A percentile compares a stretch with the other conserved stretches of the same genome.
Evolutionary conservation across 2,113 vertebrate species (phyloP).

Genomic region (Todiramphus chloris): DNA sequence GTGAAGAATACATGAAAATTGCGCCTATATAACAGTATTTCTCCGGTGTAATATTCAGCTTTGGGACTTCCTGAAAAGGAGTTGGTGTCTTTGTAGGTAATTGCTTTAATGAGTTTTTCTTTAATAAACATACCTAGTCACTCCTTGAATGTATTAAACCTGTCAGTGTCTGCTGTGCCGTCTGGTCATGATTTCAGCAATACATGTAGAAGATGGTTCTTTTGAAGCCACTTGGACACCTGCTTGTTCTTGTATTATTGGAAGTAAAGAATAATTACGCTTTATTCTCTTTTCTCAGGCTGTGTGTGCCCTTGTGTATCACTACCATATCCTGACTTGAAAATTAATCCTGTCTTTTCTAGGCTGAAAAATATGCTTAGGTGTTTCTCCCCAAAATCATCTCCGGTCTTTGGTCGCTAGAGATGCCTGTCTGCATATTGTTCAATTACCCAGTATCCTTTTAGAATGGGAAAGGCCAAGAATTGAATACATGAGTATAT

Average conservation of each 20-base stretch:
- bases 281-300: background rate
- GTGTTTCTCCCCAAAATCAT: background rate
- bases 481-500: background rate
- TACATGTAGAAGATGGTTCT: background rate
- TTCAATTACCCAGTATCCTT: background rate
- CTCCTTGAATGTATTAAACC: background rate
- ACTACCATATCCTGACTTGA: background rate
- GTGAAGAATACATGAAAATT: background rate
- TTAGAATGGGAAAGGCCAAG: background rate
- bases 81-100: background rate
- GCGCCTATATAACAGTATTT: background rate
- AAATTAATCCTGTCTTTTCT: background rate
- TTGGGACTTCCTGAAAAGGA: background rate
- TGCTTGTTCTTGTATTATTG: background rate
- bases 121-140: background rate
- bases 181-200: background rate
- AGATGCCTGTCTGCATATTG: background rate
- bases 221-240: background rate
- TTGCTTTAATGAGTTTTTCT: background rate
- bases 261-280: background rate
- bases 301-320: background rate
- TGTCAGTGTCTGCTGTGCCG: background rate
- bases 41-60: background rate
- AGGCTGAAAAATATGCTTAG: background rate
- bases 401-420: background rate